Evolutionary conservation across 2,797 vertebrate species (phyloP).

Genomic region (Hephaestus fuliginosus): DNA sequence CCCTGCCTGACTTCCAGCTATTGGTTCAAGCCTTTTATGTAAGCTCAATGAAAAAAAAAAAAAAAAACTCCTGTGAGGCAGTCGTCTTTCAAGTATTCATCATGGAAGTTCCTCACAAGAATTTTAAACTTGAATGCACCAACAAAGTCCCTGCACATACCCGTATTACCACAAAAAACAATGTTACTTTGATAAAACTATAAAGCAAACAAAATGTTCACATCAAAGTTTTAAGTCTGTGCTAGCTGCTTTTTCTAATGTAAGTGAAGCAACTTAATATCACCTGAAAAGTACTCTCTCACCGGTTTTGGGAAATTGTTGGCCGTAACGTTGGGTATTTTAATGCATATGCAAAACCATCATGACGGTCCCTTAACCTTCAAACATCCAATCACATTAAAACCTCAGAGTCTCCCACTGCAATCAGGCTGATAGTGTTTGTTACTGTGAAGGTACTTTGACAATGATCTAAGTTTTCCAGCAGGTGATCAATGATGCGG

Average conservation of each 20-base stretch:
- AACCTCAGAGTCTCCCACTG: neutral
- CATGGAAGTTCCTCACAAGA: slow-evolving; percentile 11
- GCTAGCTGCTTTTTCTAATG: slow-evolving; percentile 2
- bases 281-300: neutral
- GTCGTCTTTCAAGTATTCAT: neutral
- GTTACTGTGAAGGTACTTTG: neutral
- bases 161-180: neutral
- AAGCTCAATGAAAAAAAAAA: neutral
- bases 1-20: neutral
- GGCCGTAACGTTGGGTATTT: neutral
- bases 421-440: neutral
- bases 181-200: slow-evolving; percentile 21
- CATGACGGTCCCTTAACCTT: neutral
- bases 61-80: neutral
- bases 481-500: neutral
- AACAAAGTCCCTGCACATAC: neutral
- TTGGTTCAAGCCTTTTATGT: neutral
- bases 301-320: neutral
- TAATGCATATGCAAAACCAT: neutral
- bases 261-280: neutral
- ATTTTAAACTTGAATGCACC: slow-evolving; percentile 11
- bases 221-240: neutral
- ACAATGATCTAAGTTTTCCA: neutral
- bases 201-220: slow-evolving; percentile 19
- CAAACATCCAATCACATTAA: neutral